Percentiles rank a stretch among this genome's conserved stretches.
Conservation (phyloP, 2,888 invertebrate genomes). For the Dynastes hyllus region DNA sequence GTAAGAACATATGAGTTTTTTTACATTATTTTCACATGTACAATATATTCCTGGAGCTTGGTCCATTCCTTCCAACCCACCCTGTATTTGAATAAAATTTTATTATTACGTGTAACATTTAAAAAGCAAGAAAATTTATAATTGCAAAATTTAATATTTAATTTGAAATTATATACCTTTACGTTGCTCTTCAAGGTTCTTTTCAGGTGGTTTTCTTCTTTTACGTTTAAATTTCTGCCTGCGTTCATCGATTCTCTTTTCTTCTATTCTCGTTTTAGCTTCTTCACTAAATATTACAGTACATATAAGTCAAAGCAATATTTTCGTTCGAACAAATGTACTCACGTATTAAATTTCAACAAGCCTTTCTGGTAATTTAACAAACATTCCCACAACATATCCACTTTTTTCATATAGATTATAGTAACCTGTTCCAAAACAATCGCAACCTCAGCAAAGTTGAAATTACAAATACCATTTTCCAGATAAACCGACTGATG, state of each 20-base stretch:
- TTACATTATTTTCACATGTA: too few species aligned
- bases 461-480: constrained; percentile 73
- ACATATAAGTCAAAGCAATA: background rate
- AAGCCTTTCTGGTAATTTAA: constrained; percentile 63
- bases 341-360: constrained; percentile 55
- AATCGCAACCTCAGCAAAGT: constrained; percentile 86
- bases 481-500: constrained; percentile 69
- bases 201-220: constrained; percentile 18
- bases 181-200: background rate
- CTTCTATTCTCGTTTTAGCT: background rate
- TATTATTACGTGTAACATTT: too few species aligned
- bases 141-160: too few species aligned
- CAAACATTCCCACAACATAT: constrained; percentile 69
- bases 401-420: constrained; percentile 84
- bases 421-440: constrained; percentile 82
- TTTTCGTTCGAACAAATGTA: background rate
- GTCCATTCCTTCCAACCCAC: too few species aligned
- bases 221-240: constrained; percentile 36
- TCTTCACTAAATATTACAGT: constrained; percentile 2
- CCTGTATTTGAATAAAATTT: too few species aligned
- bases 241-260: constrained; percentile 13
- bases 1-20: too few species aligned
- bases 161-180: background rate
- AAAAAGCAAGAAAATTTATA: too few species aligned
- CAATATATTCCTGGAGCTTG: too few species aligned